Base-by-base conservation (phyloP, 2,113 vertebrate species). In the Mustela nigripes region DNA sequence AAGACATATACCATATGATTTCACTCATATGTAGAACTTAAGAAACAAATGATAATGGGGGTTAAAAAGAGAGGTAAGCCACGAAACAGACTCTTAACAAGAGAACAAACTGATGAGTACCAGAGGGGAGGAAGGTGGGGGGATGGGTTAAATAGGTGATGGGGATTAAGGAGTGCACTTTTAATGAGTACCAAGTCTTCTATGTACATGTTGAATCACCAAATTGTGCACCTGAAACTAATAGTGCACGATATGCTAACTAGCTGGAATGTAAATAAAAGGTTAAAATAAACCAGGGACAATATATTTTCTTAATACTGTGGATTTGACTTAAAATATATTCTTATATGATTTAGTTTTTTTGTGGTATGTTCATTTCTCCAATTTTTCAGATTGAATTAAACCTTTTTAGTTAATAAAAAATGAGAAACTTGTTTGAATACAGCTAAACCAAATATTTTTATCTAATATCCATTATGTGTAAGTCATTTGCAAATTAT, bases 311-410 rank as follows among this genome's bases (percentile, higher is more conserved):
- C 42, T 83, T 85, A 80, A 15, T 85, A n/a, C 1, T 83, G 5
- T 86, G 45, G 2, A 50, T 92, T 84, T 4, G 18, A 91, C 31
- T 86, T 94, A 14, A 95, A 76, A 58, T 82, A 89, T 11, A 1
- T 12, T 42, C 22, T 69, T 90, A 9, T 21, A 58, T 12, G 76
- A 22, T 83, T 92, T 74, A 86, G 28, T 56, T 89, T 78, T n/a
- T n/a, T 65, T 31, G 1, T 11, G 82, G 4, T 94, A 58, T 87
- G 87, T 87, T 95, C 11, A 92, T 83, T 94, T 97, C 21, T 19
- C 16, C 9, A 82, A 45, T 11, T 19, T 94, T 56, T 87, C 42
- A 79, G 31, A 69, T 71, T 76, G 76, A 67, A 67, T 53, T 62
- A 94, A 89, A 83, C 0, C 0, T 65, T 88, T 83, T 74, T 18